These are phyloP conservation scores for Tragelaphus strepsiceros DNA, from an alignment of 2,113 vertebrate genomes.

Conservation along the genomic window DNA sequence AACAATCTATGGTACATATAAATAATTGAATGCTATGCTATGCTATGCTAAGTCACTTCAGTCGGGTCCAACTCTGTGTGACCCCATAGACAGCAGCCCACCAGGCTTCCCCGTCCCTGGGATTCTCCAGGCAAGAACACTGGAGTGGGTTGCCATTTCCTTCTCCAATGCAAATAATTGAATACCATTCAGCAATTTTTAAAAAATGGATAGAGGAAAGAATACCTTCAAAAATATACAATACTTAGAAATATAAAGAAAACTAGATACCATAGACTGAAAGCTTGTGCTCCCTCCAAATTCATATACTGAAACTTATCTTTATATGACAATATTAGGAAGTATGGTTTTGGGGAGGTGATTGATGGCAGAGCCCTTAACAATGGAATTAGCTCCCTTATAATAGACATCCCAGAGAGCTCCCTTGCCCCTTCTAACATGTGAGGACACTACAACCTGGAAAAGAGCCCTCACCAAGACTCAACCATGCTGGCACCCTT, in stretches of 20 bases:
- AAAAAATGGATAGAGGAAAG: not conserved
- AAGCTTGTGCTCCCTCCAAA: not conserved
- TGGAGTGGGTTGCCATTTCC: no score
- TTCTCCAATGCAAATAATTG: not conserved
- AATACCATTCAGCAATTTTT: not conserved
- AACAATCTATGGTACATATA: not conserved
- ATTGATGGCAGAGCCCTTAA: not conserved
- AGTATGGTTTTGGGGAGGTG: no score
- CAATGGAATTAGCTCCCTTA: not conserved
- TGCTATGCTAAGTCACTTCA: no score
- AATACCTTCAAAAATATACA: not conserved
- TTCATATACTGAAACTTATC: not conserved
- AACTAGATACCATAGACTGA: not conserved
- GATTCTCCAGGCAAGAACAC: no score
- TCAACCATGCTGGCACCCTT: not conserved
- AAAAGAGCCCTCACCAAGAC: not conserved
- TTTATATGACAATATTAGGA: not conserved
- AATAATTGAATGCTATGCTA: not conserved
- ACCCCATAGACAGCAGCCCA: no score
- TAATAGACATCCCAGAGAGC: not conserved
- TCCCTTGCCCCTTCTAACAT: not conserved
- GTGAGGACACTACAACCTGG: not conserved
- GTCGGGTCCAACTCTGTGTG: no score
- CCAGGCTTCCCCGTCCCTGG: no score
- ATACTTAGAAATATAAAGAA: not conserved